Conservation (phyloP, 2,797 vertebrate genomes). For the Clarias platycephalus region DNA sequence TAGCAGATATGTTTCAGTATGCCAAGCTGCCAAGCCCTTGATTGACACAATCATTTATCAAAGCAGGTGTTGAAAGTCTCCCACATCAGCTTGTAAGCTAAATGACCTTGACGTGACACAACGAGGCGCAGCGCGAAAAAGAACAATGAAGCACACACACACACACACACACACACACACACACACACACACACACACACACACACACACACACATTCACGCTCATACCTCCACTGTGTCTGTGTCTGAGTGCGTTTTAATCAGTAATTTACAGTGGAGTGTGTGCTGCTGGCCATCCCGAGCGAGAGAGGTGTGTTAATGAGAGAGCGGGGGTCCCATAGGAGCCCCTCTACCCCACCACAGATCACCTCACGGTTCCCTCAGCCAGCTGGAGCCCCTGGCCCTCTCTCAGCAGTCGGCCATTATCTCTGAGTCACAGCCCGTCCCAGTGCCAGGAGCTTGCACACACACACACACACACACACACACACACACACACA, state of each 20-base stretch:
- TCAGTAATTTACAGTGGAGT: constrained; percentile 44
- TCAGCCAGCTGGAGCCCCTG: constrained; percentile 57
- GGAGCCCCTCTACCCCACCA: constrained; percentile 31
- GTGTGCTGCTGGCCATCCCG: constrained; percentile 40
- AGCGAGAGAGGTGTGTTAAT: constrained; percentile 52
- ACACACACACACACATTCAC: constrained; percentile 17
- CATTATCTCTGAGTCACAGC: constrained; percentile 79
- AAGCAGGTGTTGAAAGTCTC: constrained; percentile 11
- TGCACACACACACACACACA: constrained; percentile 51
- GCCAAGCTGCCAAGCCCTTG: constrained; percentile 34
- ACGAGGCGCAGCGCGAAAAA: not conserved
- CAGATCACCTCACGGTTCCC: constrained; percentile 48
- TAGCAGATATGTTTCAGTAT: constrained; percentile 17
- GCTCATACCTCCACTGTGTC: constrained; percentile 15
- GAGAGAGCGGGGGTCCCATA: constrained; percentile 50
- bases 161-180: constrained; percentile 19
- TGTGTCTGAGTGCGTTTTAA: constrained; percentile 33
- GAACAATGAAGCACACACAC: constrained; percentile 19
- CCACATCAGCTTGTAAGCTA: constrained; percentile 37
- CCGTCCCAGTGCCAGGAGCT: constrained; percentile 68
- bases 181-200: constrained; percentile 16
- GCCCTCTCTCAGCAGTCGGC: constrained; percentile 66
- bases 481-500: constrained; percentile 25
- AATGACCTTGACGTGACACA: constrained; percentile 42
- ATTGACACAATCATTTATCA: constrained; percentile 48